Evolutionary conservation across 2,888 invertebrate genomes (phyloP).

Genomic region (Lycophotia porphyrea): DNA sequence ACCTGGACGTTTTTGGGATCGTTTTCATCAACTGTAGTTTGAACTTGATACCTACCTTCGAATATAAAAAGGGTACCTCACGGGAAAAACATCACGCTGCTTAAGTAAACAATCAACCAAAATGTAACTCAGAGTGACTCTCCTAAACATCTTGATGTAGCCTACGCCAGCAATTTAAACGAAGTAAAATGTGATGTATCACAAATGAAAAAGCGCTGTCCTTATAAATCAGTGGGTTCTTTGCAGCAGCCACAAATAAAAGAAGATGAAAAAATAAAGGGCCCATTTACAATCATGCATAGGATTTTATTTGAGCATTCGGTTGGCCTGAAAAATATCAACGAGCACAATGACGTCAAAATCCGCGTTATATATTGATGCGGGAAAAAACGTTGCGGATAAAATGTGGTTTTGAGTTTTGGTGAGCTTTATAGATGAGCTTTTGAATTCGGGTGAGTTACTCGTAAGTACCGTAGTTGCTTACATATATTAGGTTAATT

Average conservation of each 20-base stretch:
- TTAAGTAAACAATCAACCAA: conserved; percentile 20
- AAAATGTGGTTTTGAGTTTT: conserved; percentile 20
- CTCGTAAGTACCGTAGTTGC: neutral
- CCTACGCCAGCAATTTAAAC: conserved; percentile 27
- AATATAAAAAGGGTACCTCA: neutral
- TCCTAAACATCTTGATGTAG: conserved; percentile 30
- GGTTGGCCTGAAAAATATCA: conserved; percentile 24
- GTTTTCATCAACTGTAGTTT: neutral
- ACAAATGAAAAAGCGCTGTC: conserved; percentile 48
- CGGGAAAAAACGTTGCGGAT: conserved; percentile 11
- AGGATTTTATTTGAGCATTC: conserved; percentile 60
- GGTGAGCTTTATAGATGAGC: conserved; percentile 4
- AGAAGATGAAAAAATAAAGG: conserved; percentile 62
- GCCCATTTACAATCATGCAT: conserved; percentile 58
- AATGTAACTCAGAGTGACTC: conserved; percentile 29
- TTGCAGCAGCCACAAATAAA: conserved; percentile 42
- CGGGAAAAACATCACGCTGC: neutral
- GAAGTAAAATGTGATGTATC: conserved; percentile 52
- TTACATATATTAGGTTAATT: no score
- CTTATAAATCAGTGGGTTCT: conserved; percentile 54
- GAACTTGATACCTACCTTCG: neutral
- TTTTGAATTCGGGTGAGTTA: neutral
- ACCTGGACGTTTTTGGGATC: neutral
- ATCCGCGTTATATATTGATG: conserved; percentile 51
- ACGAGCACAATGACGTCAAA: conserved; percentile 49